Base-by-base conservation (phyloP, 2,888 invertebrate species). In the Pseudolycoriella hygida region DNA sequence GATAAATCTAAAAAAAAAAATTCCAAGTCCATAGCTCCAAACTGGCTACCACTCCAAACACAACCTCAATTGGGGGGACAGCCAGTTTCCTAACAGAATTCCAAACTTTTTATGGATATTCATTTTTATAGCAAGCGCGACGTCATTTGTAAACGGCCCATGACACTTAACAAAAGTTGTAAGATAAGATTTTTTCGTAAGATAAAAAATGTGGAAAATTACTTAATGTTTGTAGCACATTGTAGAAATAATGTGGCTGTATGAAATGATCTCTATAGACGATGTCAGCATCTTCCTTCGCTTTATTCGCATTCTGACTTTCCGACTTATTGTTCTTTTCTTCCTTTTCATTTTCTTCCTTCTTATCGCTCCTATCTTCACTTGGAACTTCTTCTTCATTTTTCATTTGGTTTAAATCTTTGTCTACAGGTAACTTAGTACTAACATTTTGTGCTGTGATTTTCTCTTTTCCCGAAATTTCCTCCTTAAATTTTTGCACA, bases 201-300 rank as follows among this genome's bases (percentile, higher is more conserved):
- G n/a, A n/a, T n/a, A n/a, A n/a, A n/a, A n/a, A n/a, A n/a, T n/a
- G n/a, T n/a, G n/a, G n/a, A n/a, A n/a, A n/a, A n/a, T n/a, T 25
- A 32, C 79, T 78, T 31, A 69, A 62, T 61, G 80, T 68, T 57
- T 87, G 87, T 10, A 78, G 66, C 20, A 80, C 60, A 58, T 80
- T 80, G 58, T 83, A 89, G 45, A 79, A 69, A 30, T 62, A 64
- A 47, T 62, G 58, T 15, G 43, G 15, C 17, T 40, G 25, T 40
- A 40, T 37, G 44, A 42, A 47, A 34, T 34, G 32, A 39, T 37
- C 14, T 20, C 15, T 32, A 20, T 12, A 20, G 39, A 20, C 15
- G 39, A 34, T 40, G 17, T 40, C 8, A 4, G 8, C 25, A 8
- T 25, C 8, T 25, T 25, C 25, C 40, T 40, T 17, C 8, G 10